These are phyloP conservation scores for Volucella inanis DNA, from an alignment of 2,888 invertebrate genomes.

Conservation along the genomic window DNA sequence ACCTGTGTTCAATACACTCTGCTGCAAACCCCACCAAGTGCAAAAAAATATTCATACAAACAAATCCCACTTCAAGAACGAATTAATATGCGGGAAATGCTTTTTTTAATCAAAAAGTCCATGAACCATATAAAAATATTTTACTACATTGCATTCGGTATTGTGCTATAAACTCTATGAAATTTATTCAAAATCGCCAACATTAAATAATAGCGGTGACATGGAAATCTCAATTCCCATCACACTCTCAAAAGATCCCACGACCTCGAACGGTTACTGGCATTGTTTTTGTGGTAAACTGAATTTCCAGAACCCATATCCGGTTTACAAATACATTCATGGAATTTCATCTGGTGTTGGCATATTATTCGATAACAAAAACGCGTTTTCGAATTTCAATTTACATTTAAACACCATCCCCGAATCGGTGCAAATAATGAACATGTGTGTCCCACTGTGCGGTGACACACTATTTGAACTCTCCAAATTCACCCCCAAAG, in stretches of 20 bases:
- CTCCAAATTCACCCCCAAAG: constrained; percentile 21
- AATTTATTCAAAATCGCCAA: too few relatives aligned
- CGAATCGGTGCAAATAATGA: neutral
- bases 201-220: too few relatives aligned
- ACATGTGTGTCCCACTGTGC: too few relatives aligned
- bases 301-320: constrained; percentile 24
- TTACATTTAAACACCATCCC: constrained; percentile 38
- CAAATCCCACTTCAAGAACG: too few relatives aligned
- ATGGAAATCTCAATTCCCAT: neutral
- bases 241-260: neutral
- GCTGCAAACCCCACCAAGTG: too few relatives aligned
- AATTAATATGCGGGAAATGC: too few relatives aligned
- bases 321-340: constrained; percentile 34
- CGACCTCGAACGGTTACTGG: constrained; percentile 10
- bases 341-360: constrained; percentile 54
- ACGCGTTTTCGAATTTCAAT: constrained; percentile 60
- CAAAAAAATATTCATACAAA: too few relatives aligned
- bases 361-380: constrained; percentile 54
- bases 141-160: too few relatives aligned
- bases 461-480: constrained; percentile 12
- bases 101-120: too few relatives aligned
- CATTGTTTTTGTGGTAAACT: constrained; percentile 5
- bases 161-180: too few relatives aligned
- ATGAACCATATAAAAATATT: too few relatives aligned
- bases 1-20: too few relatives aligned